A percentile compares a stretch with the other conserved stretches of the same genome.
phyloP scores from a whole-genome alignment of 2,113 vertebrate genomes.

The Hucho hucho region DNA sequence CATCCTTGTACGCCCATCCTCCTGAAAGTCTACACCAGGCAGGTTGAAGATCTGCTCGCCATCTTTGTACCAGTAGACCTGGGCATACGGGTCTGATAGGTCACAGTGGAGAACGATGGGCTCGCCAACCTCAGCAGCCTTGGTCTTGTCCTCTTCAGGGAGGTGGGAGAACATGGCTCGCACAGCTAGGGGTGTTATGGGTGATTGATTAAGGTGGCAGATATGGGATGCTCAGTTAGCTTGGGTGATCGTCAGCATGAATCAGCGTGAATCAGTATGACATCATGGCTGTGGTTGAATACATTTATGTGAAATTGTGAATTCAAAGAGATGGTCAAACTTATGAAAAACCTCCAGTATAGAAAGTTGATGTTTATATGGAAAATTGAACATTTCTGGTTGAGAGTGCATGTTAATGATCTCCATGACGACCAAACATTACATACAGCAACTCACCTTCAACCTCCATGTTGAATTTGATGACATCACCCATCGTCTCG shows the following conservation, averaged over 20 bases:
- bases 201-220: conserved; percentile 10
- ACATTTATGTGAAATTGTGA: background rate
- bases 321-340: background rate
- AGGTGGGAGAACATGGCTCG: conserved; percentile 23
- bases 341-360: background rate
- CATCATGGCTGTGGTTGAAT: background rate
- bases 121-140: conserved; percentile 20
- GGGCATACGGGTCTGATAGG: conserved; percentile 62
- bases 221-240: background rate
- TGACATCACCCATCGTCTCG: conserved; percentile 60
- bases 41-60: conserved; percentile 75
- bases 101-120: conserved; percentile 68
- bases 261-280: background rate
- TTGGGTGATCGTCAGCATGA: background rate
- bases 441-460: conserved; percentile 55
- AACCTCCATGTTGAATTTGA: conserved; percentile 71
- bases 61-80: conserved; percentile 81
- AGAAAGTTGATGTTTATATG: background rate
- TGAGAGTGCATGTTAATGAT: background rate
- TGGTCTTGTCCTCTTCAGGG: conserved; percentile 23
- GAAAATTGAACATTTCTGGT: background rate
- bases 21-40: conserved; percentile 62
- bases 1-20: conserved; percentile 61
- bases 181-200: conserved; percentile 22
- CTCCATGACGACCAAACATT: background rate